These are phyloP conservation scores for Polyodon spathula DNA, from an alignment of 2,113 vertebrate genomes.

Conservation along the genomic window DNA sequence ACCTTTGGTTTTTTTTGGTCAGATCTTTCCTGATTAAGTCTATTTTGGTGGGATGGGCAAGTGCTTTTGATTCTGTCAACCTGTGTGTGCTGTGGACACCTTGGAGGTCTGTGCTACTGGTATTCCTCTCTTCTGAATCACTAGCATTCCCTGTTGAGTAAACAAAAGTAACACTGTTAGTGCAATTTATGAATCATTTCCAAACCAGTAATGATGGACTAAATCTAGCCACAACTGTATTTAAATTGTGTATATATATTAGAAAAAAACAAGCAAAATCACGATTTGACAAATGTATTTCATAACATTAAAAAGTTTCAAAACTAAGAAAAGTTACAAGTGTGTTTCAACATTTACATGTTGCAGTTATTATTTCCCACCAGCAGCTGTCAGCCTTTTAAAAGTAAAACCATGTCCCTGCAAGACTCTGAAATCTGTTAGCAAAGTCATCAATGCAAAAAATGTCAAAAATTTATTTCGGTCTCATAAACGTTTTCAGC, in stretches of 20 bases:
- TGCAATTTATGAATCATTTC: background rate
- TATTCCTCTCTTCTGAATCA: conserved; percentile 54
- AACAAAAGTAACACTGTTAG: conserved; percentile 5
- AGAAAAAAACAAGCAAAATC: no score
- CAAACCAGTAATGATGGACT: no score
- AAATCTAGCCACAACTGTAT: no score
- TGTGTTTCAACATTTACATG: no score
- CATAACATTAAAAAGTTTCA: no score
- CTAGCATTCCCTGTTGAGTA: conserved; percentile 53
- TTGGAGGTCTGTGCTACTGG: conserved; percentile 44
- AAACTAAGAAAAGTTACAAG: no score
- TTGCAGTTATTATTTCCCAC: background rate
- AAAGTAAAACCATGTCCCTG: background rate
- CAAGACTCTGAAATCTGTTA: background rate
- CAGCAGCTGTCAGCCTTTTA: conserved; percentile 24
- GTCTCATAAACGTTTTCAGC: no score
- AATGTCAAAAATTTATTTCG: background rate
- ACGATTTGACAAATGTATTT: no score
- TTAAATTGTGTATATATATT: no score
- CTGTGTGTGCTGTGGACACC: conserved; percentile 44
- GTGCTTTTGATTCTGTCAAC: conserved; percentile 44
- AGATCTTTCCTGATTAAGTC: conserved; percentile 70
- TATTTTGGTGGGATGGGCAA: conserved; percentile 56
- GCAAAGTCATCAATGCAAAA: background rate
- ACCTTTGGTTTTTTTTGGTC: conserved; percentile 68